phyloP scores from a whole-genome alignment of 2,113 vertebrate species.

The Ameiurus melas region DNA sequence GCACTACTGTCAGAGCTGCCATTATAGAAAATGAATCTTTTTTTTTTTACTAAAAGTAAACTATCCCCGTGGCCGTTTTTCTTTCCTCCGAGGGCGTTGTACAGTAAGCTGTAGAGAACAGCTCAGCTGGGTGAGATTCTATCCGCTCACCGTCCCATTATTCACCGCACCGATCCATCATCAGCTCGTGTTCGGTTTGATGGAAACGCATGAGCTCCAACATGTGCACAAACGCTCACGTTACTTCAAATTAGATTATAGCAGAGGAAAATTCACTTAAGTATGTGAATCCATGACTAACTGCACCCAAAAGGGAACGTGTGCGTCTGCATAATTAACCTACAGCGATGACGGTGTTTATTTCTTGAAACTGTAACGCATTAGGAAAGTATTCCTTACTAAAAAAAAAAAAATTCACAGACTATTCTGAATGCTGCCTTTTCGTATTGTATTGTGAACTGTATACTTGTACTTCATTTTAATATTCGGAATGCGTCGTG shows the following conservation, averaged over 20 bases:
- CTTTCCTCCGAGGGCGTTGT: background rate
- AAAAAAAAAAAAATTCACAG: background rate
- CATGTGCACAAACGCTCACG: background rate
- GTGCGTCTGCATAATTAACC: background rate
- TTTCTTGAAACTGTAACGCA: background rate
- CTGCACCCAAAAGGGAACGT: background rate
- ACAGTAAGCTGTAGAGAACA: background rate
- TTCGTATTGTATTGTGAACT: background rate
- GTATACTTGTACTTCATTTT: background rate
- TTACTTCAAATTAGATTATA: constrained; percentile 17
- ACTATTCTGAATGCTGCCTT: background rate
- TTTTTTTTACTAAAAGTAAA: no score
- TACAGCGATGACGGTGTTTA: background rate
- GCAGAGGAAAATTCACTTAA: constrained; percentile 1
- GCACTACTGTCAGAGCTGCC: background rate
- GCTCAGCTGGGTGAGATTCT: background rate
- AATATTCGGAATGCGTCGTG: background rate
- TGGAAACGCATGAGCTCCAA: constrained; percentile 3
- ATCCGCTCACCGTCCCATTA: constrained; percentile 2
- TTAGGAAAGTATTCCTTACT: background rate
- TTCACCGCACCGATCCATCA: background rate
- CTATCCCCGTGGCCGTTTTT: background rate
- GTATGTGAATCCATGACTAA: constrained; percentile 1
- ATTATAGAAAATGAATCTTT: background rate
- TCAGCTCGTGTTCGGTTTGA: background rate